These are phyloP conservation scores for Aporophyla lueneburgensis DNA, from an alignment of 2,888 invertebrate species.

Conservation along the genomic window DNA sequence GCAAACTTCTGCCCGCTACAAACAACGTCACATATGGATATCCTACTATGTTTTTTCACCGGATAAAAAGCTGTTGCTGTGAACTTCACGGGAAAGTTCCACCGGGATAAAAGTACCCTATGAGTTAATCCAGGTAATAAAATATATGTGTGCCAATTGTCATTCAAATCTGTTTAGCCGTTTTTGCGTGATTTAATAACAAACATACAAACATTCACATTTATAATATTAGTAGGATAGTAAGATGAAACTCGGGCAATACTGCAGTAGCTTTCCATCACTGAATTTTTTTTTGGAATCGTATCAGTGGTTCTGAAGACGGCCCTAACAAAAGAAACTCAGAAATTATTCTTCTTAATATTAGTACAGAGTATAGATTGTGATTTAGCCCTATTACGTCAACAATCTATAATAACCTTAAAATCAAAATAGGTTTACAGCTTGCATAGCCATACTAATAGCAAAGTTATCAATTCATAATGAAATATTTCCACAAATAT, in stretches of 20 bases:
- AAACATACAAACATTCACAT: too few species aligned
- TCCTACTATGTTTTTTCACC: too few species aligned
- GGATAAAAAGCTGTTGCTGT: too few species aligned
- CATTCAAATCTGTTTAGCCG: too few species aligned
- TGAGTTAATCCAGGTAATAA: too few species aligned
- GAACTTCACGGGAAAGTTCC: too few species aligned
- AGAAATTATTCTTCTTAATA: neutral
- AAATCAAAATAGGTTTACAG: neutral
- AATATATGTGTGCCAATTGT: too few species aligned
- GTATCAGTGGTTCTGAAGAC: neutral
- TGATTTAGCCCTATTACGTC: neutral
- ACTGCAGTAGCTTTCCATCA: neutral
- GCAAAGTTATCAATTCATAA: slow-evolving; percentile 4
- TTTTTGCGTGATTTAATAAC: too few species aligned
- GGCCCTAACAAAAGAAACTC: neutral
- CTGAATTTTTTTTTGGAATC: neutral
- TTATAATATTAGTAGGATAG: too few species aligned
- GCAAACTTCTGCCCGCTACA: too few species aligned
- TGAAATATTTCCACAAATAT: slow-evolving; percentile 16
- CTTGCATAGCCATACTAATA: neutral
- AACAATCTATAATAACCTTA: neutral
- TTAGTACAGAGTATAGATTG: neutral
- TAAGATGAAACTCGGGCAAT: neutral
- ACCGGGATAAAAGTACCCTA: too few species aligned
- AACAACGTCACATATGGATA: too few species aligned